phyloP scores from a whole-genome alignment of 2,888 invertebrate species.

The Serripes groenlandicus region DNA sequence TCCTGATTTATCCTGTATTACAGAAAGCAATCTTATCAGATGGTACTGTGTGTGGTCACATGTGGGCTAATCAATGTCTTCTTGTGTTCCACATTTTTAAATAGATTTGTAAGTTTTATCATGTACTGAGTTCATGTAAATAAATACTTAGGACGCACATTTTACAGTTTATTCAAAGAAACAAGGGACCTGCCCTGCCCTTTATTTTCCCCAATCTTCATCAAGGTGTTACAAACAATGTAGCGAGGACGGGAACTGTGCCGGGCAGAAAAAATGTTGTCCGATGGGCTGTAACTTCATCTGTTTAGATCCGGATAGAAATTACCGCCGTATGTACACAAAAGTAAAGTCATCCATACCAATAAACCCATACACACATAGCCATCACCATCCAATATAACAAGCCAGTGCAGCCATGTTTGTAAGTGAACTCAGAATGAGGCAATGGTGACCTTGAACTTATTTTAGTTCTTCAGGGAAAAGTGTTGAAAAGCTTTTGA shows the following conservation, averaged over 20 bases:
- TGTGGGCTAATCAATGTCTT: too few relatives aligned
- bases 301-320: conserved; percentile 49
- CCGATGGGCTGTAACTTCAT: conserved; percentile 53
- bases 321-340: conserved; percentile 6
- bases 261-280: conserved; percentile 60
- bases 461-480: not conserved
- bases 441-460: not conserved
- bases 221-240: conserved; percentile 48
- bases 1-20: too few relatives aligned
- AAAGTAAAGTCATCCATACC: not conserved
- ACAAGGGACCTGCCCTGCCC: conserved; percentile 16
- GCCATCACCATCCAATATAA: not conserved
- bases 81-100: too few relatives aligned
- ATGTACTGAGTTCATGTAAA: too few relatives aligned
- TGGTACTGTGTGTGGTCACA: too few relatives aligned
- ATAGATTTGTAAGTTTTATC: too few relatives aligned
- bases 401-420: not conserved
- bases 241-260: conserved; percentile 54
- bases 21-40: too few relatives aligned
- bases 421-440: not conserved
- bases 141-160: not conserved
- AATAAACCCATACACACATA: not conserved
- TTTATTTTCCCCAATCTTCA: not conserved
- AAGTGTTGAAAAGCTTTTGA: not conserved
- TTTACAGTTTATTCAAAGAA: conserved; percentile 11